Evolutionary conservation across 1,140 invertebrate genomes (phyloP), one percentile per base, ranked within the genome.

Genomic region (Bombus sibiricus): DNA sequence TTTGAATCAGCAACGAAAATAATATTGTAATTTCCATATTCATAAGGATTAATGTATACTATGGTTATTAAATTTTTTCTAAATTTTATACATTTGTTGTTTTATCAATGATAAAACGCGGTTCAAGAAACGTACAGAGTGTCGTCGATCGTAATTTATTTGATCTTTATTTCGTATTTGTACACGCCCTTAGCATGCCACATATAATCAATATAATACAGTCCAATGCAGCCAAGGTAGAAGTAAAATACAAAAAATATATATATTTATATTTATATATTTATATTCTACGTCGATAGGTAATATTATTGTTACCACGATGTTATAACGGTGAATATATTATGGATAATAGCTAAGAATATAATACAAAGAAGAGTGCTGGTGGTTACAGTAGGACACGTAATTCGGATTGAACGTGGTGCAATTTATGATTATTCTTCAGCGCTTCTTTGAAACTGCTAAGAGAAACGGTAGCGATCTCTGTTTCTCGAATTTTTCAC

Each of bases 211-310:
- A 91, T 93, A 93, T 93, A 91, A 92, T 93, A 93, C 92, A 93
- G 86, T 92, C 87, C 90, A 93, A 93, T 89, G 92, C 89, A 93
- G 92, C 92, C 91, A 93, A 92, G 92, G 92, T 93, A 91, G 87
- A 91, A 91, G 91, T 91, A 93, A 93, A 92, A 93, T 93, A 93
- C 91, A 93, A 92, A 92, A 92, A 92, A 93, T 91, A 93, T 93
- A 92, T 87, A 86, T 91, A 82, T 75, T 6, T 68, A 71, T 88
- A 81, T 90, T 77, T 86, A 77, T 90, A 84, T 88, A 85, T 89
- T 88, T 89, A 83, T 93, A 89, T 85, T 91, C 86, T 90, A 92
- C 86, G 80, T 87, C 80, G 83, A 89, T 86, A 91, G 53, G 79
- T 84, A 78, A 62, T 76, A 71, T 91, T 92, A 90, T 89, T 91